These are phyloP conservation scores for Bombus consobrinus DNA, from an alignment of 1,140 invertebrate species.

Conservation along the genomic window DNA sequence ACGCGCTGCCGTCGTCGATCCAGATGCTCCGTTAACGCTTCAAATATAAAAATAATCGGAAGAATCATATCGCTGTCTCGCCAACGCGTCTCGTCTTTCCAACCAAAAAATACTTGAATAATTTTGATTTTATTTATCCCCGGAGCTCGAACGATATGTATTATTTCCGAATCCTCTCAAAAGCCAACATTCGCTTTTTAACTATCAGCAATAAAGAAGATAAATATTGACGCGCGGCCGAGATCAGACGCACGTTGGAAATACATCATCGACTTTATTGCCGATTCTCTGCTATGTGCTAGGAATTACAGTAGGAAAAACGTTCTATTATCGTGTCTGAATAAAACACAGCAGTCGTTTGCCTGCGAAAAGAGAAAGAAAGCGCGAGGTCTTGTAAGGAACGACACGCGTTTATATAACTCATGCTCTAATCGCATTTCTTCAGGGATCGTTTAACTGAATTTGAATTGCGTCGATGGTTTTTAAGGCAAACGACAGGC, in stretches of 20 bases:
- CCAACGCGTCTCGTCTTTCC: not conserved
- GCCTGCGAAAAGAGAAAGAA: not conserved
- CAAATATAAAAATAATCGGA: slow-evolving; percentile 32
- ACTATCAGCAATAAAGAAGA: slow-evolving; percentile 1
- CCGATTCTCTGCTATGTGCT: not conserved
- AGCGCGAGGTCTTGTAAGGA: not conserved
- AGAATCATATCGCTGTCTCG: slow-evolving; percentile 1
- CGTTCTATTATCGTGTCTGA: not conserved
- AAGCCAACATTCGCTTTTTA: slow-evolving; percentile 20
- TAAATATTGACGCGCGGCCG: slow-evolving; percentile 55
- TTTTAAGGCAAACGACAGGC: not conserved
- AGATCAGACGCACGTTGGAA: slow-evolving; percentile 28
- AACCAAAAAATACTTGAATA: not conserved
- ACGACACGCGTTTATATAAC: not conserved
- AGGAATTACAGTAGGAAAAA: not conserved
- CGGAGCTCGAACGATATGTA: not conserved
- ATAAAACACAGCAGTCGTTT: not conserved
- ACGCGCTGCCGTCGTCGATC: not conserved
- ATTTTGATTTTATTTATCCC: slow-evolving; percentile 1
- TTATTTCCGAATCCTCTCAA: slow-evolving; percentile 8
- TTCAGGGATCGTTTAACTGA: not conserved
- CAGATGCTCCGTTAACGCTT: not conserved
- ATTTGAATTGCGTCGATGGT: not conserved
- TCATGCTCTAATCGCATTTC: not conserved
- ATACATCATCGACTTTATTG: slow-evolving; percentile 35